Evolutionary conservation across 1,140 invertebrate species (phyloP).

Genomic region (Cheumatopsyche charites): DNA sequence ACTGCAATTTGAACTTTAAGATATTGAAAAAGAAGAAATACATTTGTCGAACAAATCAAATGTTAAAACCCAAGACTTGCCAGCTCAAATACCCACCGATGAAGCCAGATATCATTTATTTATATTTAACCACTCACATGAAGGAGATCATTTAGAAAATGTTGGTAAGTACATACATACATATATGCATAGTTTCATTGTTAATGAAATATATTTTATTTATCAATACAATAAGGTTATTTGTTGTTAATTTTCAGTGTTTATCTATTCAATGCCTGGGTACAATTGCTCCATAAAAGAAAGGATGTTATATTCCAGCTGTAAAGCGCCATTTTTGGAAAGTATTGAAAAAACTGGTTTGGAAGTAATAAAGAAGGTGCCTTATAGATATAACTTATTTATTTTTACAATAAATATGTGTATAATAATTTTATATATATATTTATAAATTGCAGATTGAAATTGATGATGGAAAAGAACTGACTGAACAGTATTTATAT

Average conservation of each 20-base stretch:
- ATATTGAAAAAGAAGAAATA: slow-evolving; percentile 78
- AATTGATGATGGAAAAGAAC: slow-evolving; percentile 86
- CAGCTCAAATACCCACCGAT: slow-evolving; percentile 79
- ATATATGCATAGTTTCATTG: background rate
- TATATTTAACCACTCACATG: slow-evolving; percentile 88
- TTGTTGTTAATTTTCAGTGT: slow-evolving; percentile 71
- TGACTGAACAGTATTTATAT: slow-evolving; percentile 87
- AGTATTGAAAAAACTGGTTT: slow-evolving; percentile 79
- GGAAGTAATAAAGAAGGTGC: slow-evolving; percentile 81
- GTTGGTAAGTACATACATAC: slow-evolving; percentile 66
- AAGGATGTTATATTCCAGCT: slow-evolving; percentile 97
- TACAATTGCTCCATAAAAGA: slow-evolving; percentile 94
- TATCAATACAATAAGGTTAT: slow-evolving; percentile 47
- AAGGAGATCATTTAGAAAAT: slow-evolving; percentile 86
- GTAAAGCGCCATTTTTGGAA: slow-evolving; percentile 86
- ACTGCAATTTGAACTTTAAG: slow-evolving; percentile 53
- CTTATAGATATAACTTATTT: slow-evolving; percentile 18
- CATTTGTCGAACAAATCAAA: slow-evolving; percentile 70
- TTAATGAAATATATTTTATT: too few species aligned
- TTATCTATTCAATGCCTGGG: slow-evolving; percentile 97
- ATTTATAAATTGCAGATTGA: too few species aligned
- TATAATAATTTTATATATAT: slow-evolving; percentile 53
- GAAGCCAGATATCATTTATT: slow-evolving; percentile 92
- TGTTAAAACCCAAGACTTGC: slow-evolving; percentile 69
- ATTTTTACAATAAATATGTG: background rate